Evolutionary conservation across 2,113 vertebrate species (phyloP).

Genomic region (Cololabis saira): DNA sequence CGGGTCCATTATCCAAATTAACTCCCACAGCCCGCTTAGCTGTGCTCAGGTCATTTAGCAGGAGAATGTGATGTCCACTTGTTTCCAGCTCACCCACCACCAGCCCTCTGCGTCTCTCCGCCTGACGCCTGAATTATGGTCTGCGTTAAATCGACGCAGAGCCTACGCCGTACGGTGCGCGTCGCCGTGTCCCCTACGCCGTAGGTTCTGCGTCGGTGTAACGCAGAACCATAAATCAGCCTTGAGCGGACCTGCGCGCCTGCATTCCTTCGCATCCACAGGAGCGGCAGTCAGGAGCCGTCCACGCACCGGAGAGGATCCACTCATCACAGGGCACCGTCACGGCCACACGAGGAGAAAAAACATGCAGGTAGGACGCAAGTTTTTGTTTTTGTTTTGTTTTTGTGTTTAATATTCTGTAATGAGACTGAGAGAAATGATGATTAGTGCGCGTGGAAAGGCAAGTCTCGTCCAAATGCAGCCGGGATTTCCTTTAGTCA

Average conservation of each 20-base stretch:
- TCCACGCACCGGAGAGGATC: constrained; percentile 48
- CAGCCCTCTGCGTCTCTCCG: not conserved
- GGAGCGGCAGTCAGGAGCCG: constrained; percentile 51
- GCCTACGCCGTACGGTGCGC: too few relatives aligned
- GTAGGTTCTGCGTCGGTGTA: too few relatives aligned
- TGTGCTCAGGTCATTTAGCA: constrained; percentile 35
- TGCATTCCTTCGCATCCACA: constrained; percentile 69
- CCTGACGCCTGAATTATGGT: too few relatives aligned
- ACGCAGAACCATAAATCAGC: too few relatives aligned
- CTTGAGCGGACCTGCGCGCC: not conserved
- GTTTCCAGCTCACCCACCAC: constrained; percentile 19
- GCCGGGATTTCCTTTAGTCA: not conserved
- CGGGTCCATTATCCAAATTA: constrained; percentile 1
- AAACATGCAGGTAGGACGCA: constrained; percentile 73
- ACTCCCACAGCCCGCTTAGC: constrained; percentile 17
- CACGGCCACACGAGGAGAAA: not conserved
- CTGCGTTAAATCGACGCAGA: too few relatives aligned
- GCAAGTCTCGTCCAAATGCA: not conserved
- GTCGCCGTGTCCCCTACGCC: too few relatives aligned
- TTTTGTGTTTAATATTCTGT: not conserved
- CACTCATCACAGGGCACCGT: constrained; percentile 23
- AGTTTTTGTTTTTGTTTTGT: not conserved
- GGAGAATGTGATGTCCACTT: constrained; percentile 31
- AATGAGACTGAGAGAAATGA: not conserved
- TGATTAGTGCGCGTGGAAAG: constrained; percentile 11